Evolutionary conservation across 35 echinoderm and acorn worm species (phyloP).

Genomic region (Heliocidaris tuberculata): DNA sequence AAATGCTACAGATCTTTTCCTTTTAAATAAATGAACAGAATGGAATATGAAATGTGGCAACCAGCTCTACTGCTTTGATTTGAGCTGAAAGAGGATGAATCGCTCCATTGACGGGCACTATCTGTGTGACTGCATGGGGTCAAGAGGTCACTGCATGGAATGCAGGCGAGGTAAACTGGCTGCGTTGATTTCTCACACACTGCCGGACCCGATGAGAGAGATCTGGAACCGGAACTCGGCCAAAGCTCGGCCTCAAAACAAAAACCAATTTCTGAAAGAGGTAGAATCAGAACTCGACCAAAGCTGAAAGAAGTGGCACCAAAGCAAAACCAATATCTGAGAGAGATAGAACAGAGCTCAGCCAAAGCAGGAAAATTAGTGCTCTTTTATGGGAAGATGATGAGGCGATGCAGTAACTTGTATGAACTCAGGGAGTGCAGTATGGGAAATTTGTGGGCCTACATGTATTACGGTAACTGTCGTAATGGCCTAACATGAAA

Average conservation of each 20-base stretch:
- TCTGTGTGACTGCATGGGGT: background rate
- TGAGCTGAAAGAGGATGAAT: background rate
- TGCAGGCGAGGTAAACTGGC: background rate
- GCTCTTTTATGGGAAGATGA: no score
- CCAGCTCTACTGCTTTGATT: background rate
- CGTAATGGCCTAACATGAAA: background rate
- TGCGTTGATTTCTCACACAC: background rate
- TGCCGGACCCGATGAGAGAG: background rate
- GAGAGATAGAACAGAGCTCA: no score
- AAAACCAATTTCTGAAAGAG: background rate
- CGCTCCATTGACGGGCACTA: background rate
- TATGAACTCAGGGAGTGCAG: no score
- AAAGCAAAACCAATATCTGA: no score
- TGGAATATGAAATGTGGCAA: background rate
- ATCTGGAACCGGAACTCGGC: background rate
- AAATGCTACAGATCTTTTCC: background rate
- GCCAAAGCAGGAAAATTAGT: no score
- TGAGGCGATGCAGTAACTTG: no score
- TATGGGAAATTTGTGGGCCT: no score
- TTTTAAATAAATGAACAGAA: background rate
- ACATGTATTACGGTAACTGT: no score
- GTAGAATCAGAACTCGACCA: no score
- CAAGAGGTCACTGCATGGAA: background rate
- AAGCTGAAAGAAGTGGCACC: no score
- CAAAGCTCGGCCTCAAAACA: background rate